Evolutionary conservation across 92 coral and sea anemone species (phyloP).

Genomic region (Paragorgia papillata): DNA sequence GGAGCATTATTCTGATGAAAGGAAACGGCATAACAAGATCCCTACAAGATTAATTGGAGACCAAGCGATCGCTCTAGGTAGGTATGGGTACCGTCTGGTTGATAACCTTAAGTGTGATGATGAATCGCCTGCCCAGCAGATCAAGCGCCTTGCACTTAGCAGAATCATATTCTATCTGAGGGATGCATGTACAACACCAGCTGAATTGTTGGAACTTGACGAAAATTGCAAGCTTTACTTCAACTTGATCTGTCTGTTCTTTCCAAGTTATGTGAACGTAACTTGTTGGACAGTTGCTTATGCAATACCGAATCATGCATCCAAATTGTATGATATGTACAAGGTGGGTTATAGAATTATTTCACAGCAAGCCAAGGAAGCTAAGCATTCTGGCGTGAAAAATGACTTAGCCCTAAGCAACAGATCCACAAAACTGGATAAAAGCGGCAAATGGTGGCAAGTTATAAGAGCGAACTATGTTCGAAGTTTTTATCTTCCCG

Average conservation of each 20-base stretch:
- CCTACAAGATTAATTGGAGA: conserved; percentile 20
- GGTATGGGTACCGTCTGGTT: conserved; percentile 34
- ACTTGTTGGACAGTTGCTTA: conserved; percentile 58
- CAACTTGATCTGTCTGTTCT: conserved; percentile 59
- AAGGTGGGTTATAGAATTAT: conserved; percentile 38
- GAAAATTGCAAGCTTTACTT: conserved; percentile 62
- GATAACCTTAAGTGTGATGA: conserved; percentile 8
- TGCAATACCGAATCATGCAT: conserved; percentile 66
- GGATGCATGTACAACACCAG: conserved; percentile 41
- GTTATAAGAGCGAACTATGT: conserved; percentile 66
- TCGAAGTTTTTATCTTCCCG: conserved; percentile 54
- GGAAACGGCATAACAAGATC: conserved; percentile 22
- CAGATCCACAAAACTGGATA: conserved; percentile 50
- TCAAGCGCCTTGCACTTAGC: conserved; percentile 31
- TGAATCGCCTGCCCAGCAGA: conserved; percentile 14
- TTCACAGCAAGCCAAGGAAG: conserved; percentile 60
- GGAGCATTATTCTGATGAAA: conserved; percentile 1
- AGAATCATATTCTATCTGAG: conserved; percentile 32
- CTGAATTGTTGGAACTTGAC: conserved; percentile 48
- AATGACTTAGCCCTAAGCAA: conserved; percentile 54
- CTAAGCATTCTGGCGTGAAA: conserved; percentile 60
- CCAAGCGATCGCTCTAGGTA: conserved; percentile 26
- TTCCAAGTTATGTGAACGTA: conserved; percentile 54
- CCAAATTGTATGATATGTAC: conserved; percentile 34
- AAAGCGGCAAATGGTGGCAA: conserved; percentile 65